Evolutionary conservation across 1,140 invertebrate species (phyloP).

Genomic region (Elymnias hypermnestra): DNA sequence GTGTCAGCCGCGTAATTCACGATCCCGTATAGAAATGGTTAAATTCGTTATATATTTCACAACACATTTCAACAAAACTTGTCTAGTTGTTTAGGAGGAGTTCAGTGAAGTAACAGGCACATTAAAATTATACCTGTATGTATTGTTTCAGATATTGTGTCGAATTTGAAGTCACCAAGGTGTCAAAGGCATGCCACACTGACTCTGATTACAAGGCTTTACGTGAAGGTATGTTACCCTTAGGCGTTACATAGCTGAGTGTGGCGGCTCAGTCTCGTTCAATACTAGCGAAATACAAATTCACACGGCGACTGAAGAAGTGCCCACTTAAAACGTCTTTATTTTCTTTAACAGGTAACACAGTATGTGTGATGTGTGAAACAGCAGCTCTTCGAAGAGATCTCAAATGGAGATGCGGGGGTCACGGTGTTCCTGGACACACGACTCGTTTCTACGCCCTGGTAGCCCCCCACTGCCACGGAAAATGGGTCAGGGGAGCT

Average conservation of each 20-base stretch:
- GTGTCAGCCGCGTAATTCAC: too few relatives aligned
- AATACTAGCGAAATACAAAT: neutral
- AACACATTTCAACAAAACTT: too few relatives aligned
- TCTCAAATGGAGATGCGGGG: constrained; percentile 86
- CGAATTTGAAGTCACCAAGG: constrained; percentile 87
- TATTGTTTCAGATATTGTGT: constrained; percentile 85
- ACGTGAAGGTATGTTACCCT: constrained; percentile 76
- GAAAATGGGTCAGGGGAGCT: constrained; percentile 86
- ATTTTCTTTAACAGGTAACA: constrained; percentile 76
- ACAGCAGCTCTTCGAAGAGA: constrained; percentile 83
- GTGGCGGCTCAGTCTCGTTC: too few relatives aligned
- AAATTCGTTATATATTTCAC: too few relatives aligned
- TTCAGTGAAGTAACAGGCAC: too few relatives aligned
- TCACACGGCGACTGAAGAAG: too few relatives aligned
- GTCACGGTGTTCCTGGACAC: constrained; percentile 83
- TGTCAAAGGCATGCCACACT: constrained; percentile 86
- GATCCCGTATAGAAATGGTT: too few relatives aligned
- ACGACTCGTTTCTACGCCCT: constrained; percentile 86
- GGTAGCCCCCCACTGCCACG: constrained; percentile 86
- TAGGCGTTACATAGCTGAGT: too few relatives aligned
- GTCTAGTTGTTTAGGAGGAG: neutral
- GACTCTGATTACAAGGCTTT: constrained; percentile 82
- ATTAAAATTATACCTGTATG: too few relatives aligned
- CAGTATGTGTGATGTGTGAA: constrained; percentile 86
- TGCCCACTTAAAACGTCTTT: too few relatives aligned